Base-by-base conservation (phyloP, 92 coral and sea anemone species). In the Parazoanthus atlanticus region DNA sequence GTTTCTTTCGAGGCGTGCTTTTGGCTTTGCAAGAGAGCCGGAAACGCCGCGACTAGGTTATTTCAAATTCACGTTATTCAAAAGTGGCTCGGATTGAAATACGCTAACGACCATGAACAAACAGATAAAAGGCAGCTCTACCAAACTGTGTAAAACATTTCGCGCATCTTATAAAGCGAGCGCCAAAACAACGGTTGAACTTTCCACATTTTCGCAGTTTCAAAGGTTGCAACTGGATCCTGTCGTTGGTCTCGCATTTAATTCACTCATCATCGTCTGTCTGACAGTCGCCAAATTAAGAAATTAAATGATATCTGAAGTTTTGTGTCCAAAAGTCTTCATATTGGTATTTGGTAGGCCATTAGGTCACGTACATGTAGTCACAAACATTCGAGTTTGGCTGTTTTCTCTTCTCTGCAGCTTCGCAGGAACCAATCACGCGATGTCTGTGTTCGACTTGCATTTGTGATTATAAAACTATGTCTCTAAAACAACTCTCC, bases 81-180 rank as follows among this genome's bases (percentile, higher is more conserved):
- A 26, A 11, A 54, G 11, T 80, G 85, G 85, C 72, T 21, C 83
- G 9, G 19, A 79, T 16, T 17, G 81, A 77, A 77, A 77, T 47
- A 77, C 30, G 65, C 64, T 36, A 36, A 36, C 38, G 4, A 36
- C 38, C 38, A 36, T 36, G 15, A 1, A 40, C 49, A 5, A 77
- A 9, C 54, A 77, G 17, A 23, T 15, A 26, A 77, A 77, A 77
- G 81, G 81, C 38, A 78, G 47, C 47, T 34, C 56, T 77, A 76
- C 6, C 11, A 77, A 77, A 38, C 61, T 7, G 58, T 41, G 30
- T 34, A 77, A 77, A 38, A 41, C 11, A 15, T 41, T 38, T 34
- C 47, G 32, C 49, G 56, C 56, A 41, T 77, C 61, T 74, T 32
- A 17, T 8, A 32, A 41, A 32, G 34, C 19, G 43, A 74, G n/a